Percentiles rank a stretch among this genome's conserved stretches.
Evolutionary conservation across 2,113 vertebrate species (phyloP).

Genomic region (Struthio camelus): DNA sequence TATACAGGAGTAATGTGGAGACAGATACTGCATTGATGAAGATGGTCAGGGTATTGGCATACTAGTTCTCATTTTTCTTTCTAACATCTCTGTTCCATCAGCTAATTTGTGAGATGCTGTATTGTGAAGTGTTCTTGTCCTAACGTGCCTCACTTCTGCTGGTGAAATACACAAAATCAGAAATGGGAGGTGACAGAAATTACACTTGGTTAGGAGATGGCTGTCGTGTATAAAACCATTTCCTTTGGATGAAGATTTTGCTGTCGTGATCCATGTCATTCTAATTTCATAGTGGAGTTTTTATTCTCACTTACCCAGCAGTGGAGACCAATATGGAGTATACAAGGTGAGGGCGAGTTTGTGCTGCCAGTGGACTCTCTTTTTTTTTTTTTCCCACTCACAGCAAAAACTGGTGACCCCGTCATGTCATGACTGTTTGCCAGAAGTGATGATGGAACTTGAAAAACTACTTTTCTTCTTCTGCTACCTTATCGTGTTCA

Average conservation of each 20-base stretch:
- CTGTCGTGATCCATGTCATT: neutral
- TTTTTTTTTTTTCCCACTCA: neutral
- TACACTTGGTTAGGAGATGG: neutral
- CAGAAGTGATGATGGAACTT: neutral
- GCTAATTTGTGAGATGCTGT: neutral
- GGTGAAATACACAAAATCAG: neutral
- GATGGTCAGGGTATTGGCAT: neutral
- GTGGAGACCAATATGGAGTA: neutral
- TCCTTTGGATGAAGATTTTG: neutral
- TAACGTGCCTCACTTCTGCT: neutral
- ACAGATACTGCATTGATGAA: neutral
- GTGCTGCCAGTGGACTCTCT: neutral
- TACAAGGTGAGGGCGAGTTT: neutral
- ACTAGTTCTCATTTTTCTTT: neutral
- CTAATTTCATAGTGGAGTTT: neutral
- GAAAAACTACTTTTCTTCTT: neutral
- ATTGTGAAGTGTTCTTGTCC: neutral
- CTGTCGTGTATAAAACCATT: neutral
- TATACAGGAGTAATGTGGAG: neutral
- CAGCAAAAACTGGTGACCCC: neutral
- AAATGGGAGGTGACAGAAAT: neutral
- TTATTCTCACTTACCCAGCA: neutral
- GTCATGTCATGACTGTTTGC: neutral
- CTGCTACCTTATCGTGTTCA: neutral
- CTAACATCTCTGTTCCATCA: neutral